Evolutionary conservation across 2,797 vertebrate genomes (phyloP).

Genomic region (Echiichthys vipera): DNA sequence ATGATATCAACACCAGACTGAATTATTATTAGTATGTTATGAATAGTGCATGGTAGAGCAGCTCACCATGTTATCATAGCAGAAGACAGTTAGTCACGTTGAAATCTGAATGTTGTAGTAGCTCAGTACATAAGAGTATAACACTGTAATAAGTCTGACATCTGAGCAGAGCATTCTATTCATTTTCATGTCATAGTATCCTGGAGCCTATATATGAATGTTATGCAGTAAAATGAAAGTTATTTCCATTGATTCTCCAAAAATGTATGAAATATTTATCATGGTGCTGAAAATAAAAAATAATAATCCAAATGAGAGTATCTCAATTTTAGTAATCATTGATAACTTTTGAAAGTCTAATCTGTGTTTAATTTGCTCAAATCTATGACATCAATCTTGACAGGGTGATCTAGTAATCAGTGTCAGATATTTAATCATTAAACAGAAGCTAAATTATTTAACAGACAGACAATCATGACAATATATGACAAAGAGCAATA

Average conservation of each 20-base stretch:
- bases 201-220: too few relatives aligned
- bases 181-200: too few relatives aligned
- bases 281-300: background rate
- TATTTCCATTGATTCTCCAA: background rate
- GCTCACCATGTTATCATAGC: background rate
- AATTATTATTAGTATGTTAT: constrained; percentile 31
- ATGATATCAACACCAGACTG: constrained; percentile 18
- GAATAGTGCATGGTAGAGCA: constrained; percentile 20
- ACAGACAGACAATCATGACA: background rate
- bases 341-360: background rate
- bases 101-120: background rate
- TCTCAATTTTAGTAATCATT: background rate
- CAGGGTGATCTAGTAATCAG: background rate
- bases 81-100: constrained; percentile 7
- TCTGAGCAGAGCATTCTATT: background rate
- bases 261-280: constrained; percentile 4
- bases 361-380: background rate
- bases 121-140: background rate
- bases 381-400: background rate
- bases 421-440: background rate
- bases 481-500: background rate
- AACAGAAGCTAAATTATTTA: background rate
- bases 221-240: background rate
- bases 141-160: background rate
- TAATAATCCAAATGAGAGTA: too few relatives aligned